phyloP scores from a whole-genome alignment of 2,888 invertebrate genomes.

The Drosophila paramelanica region DNA sequence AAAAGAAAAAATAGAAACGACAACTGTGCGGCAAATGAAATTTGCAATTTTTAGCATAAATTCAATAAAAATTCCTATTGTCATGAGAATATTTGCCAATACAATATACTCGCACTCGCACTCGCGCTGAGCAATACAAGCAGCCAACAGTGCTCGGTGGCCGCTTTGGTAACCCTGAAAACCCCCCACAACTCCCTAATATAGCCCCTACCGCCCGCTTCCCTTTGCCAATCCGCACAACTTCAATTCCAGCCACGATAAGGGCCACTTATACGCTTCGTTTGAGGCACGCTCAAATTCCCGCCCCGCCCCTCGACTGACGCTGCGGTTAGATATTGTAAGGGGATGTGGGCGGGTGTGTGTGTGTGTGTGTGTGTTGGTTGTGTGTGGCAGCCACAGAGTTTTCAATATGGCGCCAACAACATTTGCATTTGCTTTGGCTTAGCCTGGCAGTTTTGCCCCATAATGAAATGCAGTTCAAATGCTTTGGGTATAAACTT shows the following conservation, averaged over 20 bases:
- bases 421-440: constrained; percentile 71
- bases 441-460: constrained; percentile 36
- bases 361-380: constrained; percentile 2
- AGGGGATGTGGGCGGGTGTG: not conserved
- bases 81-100: constrained; percentile 79
- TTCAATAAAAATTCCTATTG: constrained; percentile 81
- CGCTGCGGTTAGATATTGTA: constrained; percentile 47
- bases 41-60: constrained; percentile 79
- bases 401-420: constrained; percentile 79
- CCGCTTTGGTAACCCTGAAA: constrained; percentile 1
- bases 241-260: constrained; percentile 55
- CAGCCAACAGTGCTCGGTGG: not conserved
- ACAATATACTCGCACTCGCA: constrained; percentile 50
- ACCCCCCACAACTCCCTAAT: not conserved
- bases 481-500: constrained; percentile 76
- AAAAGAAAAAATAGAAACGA: not conserved
- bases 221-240: not conserved
- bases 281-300: constrained; percentile 42
- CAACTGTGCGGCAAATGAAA: constrained; percentile 68
- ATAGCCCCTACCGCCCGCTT: too few species aligned
- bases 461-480: constrained; percentile 79
- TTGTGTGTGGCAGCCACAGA: constrained; percentile 38
- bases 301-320: constrained; percentile 56
- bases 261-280: constrained; percentile 80
- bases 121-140: constrained; percentile 10